Evolutionary conservation across 2,797 vertebrate genomes (phyloP), one percentile per base, ranked within the genome.

Genomic region (Synaphobranchus kaupii): DNA sequence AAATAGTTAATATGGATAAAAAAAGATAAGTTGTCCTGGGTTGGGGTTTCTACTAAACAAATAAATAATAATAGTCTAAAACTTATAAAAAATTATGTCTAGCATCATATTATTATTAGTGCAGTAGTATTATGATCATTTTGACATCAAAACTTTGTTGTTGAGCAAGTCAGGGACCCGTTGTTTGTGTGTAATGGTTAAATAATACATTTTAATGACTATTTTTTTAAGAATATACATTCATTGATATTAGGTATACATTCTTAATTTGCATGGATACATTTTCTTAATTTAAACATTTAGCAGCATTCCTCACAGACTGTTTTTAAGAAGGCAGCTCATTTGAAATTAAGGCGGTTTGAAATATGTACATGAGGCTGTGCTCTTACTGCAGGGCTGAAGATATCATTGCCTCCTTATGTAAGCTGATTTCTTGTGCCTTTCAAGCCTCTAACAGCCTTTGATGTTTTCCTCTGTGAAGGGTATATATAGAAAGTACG

Each of bases 381-480:
- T 81, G 47, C 10, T n/a, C 47, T 48, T 50, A 47, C 78, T 50
- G 20, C 78, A 81, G 47, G 78, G 78, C 78, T 50, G 78, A 50
- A 48, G 44, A 81, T 50, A 81, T 81, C 50, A 81, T n/a, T 81
- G 78, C 78, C 17, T 50, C 78, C 78, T 81, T 81, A 81, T 81
- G 78, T 50, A 81, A 81, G 78, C 78, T 81, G 20, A 81, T 81
- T 81, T 50, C 22, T 48, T 48, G 44, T 81, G 78, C 78, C 78
- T 81, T 81, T 81, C 78, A 81, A 50, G 78, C 78, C 39, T 50
- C 47, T n/a, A 50, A 50, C 78, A 50, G 78, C 47, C 78, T 81
- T 81, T 81, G 78, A 81, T 81, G 78, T 81, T 81, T 50, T 44
- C 78, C 47, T 81, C 47, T n/a, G 78, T 81, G 78, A 81, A 48